Conservation (phyloP, 2,888 invertebrate genomes). For the Catocala sponsa region DNA sequence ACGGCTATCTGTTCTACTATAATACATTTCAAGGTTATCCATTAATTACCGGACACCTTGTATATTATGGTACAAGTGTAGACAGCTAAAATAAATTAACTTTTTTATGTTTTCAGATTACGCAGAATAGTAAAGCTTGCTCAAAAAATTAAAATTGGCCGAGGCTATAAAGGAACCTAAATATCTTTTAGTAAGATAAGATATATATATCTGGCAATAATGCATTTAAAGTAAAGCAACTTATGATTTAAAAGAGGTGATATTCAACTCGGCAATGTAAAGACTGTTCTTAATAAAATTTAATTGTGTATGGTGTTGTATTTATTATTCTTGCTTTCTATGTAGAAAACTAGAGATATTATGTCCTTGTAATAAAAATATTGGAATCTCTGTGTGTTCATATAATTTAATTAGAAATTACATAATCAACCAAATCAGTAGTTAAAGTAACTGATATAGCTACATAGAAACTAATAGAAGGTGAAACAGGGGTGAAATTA, state of each 20-base stretch:
- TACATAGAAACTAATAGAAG: too few relatives aligned
- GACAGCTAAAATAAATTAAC: too few relatives aligned
- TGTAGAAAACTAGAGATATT: too few relatives aligned
- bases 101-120: slow-evolving; percentile 70
- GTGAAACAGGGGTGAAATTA: slow-evolving; percentile 40
- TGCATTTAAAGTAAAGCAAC: neutral
- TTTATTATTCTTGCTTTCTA: too few relatives aligned
- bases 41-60: too few relatives aligned
- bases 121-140: slow-evolving; percentile 80
- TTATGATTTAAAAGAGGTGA: neutral
- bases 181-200: neutral
- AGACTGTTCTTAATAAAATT: slow-evolving; percentile 14
- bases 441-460: too few relatives aligned
- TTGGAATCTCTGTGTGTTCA: neutral
- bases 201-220: neutral
- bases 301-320: neutral
- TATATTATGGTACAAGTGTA: too few relatives aligned
- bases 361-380: neutral
- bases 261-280: neutral
- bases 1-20: too few relatives aligned
- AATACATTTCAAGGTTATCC: too few relatives aligned
- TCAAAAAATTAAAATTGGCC: slow-evolving; percentile 76
- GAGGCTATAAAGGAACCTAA: slow-evolving; percentile 61
- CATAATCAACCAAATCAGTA: too few relatives aligned
- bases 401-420: too few relatives aligned